These are phyloP conservation scores for Salticus scenicus DNA, from an alignment of 2,888 invertebrate genomes.

Conservation along the genomic window DNA sequence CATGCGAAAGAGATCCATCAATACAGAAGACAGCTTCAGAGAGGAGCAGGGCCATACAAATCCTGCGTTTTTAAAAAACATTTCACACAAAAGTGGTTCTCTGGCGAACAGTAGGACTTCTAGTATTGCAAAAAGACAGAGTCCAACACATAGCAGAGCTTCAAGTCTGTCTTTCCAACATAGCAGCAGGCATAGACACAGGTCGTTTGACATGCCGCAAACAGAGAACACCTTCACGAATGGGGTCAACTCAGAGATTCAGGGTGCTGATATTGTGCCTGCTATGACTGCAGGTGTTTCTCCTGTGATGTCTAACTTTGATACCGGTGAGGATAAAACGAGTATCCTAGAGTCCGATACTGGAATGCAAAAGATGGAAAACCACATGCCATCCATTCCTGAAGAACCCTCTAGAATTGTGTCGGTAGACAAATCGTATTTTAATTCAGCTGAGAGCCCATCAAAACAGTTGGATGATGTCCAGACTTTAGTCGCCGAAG, in stretches of 20 bases:
- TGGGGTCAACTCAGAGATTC: conserved; percentile 25
- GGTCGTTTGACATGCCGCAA: conserved; percentile 54
- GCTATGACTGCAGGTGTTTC: conserved; percentile 48
- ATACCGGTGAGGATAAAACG: not conserved
- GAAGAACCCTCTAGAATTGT: conserved; percentile 53
- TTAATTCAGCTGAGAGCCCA: not conserved
- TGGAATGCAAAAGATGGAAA: not conserved
- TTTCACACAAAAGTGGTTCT: conserved; percentile 5
- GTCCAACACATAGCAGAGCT: conserved; percentile 50
- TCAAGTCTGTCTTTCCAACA: conserved; percentile 59
- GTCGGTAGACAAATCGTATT: conserved; percentile 22
- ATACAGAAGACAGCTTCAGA: conserved; percentile 30
- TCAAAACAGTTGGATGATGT: conserved; percentile 36
- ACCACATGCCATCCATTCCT: conserved; percentile 61
- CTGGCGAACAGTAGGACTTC: conserved; percentile 42
- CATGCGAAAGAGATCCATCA: conserved; percentile 49
- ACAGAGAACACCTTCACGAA: conserved; percentile 10
- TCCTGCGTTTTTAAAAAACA: conserved; percentile 32
- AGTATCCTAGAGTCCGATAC: not conserved
- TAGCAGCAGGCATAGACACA: conserved; percentile 42
- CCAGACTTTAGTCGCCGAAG: conserved; percentile 49
- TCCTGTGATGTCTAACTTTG: conserved; percentile 41
- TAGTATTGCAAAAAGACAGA: conserved; percentile 18
- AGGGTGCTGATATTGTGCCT: conserved; percentile 16
- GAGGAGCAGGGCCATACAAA: conserved; percentile 39